Percentiles rank a stretch among this genome's conserved stretches.
Conservation (phyloP, 1,140 invertebrate genomes). For the Temnothorax nylanderi region DNA sequence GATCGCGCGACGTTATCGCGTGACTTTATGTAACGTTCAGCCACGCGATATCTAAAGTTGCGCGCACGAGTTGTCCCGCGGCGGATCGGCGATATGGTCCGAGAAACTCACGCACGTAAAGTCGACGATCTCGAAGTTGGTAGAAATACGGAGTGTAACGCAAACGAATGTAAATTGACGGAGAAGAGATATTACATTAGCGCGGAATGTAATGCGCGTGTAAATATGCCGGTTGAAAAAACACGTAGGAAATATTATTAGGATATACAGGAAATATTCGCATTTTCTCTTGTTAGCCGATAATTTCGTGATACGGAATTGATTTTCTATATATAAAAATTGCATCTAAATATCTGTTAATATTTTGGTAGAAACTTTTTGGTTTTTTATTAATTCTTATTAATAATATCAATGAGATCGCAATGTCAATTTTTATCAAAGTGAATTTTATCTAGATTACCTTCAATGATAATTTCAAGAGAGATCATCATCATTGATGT, state of each 20-base stretch:
- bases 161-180: constrained; percentile 1
- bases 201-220: background rate
- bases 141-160: constrained; percentile 4
- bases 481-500: background rate
- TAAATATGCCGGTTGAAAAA: constrained; percentile 4
- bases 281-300: constrained; percentile 9
- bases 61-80: background rate
- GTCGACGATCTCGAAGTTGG: constrained; percentile 20
- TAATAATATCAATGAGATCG: too few species aligned
- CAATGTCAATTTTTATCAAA: background rate
- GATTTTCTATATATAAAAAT: background rate
- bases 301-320: background rate
- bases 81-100: constrained; percentile 29
- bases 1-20: constrained; percentile 47
- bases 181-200: background rate
- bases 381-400: background rate
- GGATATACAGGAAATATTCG: background rate
- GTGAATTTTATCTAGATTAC: background rate
- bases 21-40: constrained; percentile 58
- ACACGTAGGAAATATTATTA: background rate
- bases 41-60: constrained; percentile 52
- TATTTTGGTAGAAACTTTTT: background rate
- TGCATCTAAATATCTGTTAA: background rate
- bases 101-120: constrained; percentile 8
- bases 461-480: background rate